Percentiles rank a stretch among this genome's conserved stretches.
Evolutionary conservation across 2,797 vertebrate species (phyloP).

Genomic region (Fringilla coelebs): DNA sequence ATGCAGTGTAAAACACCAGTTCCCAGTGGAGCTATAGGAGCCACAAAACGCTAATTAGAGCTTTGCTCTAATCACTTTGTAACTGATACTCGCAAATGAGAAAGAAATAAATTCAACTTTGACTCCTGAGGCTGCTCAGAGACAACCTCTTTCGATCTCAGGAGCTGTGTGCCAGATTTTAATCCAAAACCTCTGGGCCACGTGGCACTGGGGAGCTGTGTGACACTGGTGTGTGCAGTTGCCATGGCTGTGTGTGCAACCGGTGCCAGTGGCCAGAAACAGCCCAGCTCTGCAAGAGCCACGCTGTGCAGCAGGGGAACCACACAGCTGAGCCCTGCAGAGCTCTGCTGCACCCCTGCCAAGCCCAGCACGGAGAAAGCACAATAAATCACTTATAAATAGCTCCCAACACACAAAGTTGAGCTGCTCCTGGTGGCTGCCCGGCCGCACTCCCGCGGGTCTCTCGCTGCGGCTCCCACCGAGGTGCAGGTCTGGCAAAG

Average conservation of each 20-base stretch:
- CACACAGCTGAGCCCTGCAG: background rate
- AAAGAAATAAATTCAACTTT: background rate
- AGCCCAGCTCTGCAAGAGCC: background rate
- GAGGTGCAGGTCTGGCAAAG: background rate
- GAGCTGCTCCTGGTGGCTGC: background rate
- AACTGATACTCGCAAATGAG: background rate
- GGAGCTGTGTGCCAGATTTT: background rate
- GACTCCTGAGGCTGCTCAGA: background rate
- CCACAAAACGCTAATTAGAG: background rate
- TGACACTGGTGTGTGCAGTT: background rate
- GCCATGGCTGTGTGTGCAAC: background rate
- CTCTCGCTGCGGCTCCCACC: background rate
- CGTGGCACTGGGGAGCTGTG: accelerated
- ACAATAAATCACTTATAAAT: slow-evolving; percentile 19
- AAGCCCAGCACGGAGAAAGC: background rate
- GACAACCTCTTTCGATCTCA: background rate
- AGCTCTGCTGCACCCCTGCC: background rate
- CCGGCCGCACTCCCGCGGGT: accelerated
- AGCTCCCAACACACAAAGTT: background rate
- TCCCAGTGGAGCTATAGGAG: background rate
- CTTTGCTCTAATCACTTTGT: background rate
- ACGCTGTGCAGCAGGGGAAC: background rate
- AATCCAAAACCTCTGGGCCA: background rate
- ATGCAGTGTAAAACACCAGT: background rate
- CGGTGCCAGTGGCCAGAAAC: background rate